Evolutionary conservation across 2,113 vertebrate genomes (phyloP).

Genomic region (Lathamus discolor): DNA sequence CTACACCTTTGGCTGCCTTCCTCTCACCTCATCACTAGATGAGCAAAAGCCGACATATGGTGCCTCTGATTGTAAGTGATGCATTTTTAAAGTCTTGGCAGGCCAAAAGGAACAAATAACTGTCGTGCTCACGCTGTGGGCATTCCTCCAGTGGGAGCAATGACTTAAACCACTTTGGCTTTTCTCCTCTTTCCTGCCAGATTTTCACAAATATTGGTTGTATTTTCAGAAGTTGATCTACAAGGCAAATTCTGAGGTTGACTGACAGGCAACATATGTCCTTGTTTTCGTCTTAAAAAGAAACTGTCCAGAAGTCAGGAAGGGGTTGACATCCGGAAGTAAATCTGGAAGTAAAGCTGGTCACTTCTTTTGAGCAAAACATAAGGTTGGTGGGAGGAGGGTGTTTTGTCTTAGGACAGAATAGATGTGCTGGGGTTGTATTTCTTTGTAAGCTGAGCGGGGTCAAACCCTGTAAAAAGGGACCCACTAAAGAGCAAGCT

Average conservation of each 20-base stretch:
- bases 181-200: background rate
- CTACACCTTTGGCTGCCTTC: background rate
- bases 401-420: background rate
- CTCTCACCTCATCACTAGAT: background rate
- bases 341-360: too few species aligned
- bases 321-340: background rate
- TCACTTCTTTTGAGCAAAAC: background rate
- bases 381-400: background rate
- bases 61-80: background rate
- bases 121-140: background rate
- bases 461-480: background rate
- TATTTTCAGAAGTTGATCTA: background rate
- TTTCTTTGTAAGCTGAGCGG: background rate
- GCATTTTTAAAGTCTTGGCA: slow-evolving; percentile 10
- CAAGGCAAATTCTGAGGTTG: background rate
- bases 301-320: background rate
- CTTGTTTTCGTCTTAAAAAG: background rate
- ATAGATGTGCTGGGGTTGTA: background rate
- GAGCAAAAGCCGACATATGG: slow-evolving; percentile 11
- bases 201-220: background rate
- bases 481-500: background rate
- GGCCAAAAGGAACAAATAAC: slow-evolving; percentile 8
- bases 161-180: background rate
- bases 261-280: rapidly evolving
- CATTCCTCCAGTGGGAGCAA: background rate